These are phyloP conservation scores for Polypterus senegalus DNA, from an alignment of 2,113 vertebrate genomes.

Conservation along the genomic window DNA sequence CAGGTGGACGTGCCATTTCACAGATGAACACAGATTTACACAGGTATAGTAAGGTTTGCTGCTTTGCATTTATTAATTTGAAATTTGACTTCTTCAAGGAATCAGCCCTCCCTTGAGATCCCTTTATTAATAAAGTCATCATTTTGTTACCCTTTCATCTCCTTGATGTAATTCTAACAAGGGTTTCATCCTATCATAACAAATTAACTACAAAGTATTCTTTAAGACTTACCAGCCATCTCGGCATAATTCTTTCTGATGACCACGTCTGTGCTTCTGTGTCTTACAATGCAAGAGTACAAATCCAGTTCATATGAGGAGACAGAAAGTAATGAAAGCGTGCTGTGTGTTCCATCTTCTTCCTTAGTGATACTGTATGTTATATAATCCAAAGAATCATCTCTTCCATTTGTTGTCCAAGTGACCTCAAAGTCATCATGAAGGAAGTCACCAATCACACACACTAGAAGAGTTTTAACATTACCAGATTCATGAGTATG, in stretches of 20 bases:
- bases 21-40: no score
- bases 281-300: constrained; percentile 42
- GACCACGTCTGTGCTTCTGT: constrained; percentile 22
- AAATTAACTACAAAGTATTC: no score
- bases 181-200: no score
- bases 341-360: constrained; percentile 18
- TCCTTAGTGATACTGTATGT: constrained; percentile 24
- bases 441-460: constrained; percentile 43
- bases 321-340: constrained; percentile 32
- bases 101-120: no score
- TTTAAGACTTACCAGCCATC: constrained; percentile 21
- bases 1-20: no score
- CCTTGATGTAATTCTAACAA: no score
- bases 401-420: constrained; percentile 33
- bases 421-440: constrained; percentile 37
- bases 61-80: no score
- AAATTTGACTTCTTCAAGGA: no score
- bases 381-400: not conserved
- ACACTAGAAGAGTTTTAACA: constrained; percentile 48
- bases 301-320: constrained; percentile 40
- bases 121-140: no score
- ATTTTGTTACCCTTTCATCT: no score
- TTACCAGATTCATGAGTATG: constrained; percentile 38
- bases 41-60: no score
- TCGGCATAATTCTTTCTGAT: constrained; percentile 15